Conservation (phyloP, 2,113 vertebrate genomes). For the Cinclus mexicanus region DNA sequence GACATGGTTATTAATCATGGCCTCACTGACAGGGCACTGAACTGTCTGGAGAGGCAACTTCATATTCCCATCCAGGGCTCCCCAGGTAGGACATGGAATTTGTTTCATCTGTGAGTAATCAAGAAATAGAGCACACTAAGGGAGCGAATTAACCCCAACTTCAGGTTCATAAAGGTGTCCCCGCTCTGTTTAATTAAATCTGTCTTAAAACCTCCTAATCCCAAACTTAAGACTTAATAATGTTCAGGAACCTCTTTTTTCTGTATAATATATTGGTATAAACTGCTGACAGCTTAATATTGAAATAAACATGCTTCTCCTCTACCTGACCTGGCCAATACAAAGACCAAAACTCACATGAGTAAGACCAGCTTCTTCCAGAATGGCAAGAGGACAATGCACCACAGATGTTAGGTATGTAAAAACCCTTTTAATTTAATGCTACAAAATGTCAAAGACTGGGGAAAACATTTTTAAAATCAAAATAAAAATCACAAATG, state of each 20-base stretch:
- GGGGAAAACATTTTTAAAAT: neutral
- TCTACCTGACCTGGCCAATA: neutral
- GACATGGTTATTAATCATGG: conserved; percentile 39
- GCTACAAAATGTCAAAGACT: neutral
- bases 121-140: conserved; percentile 4
- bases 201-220: conserved; percentile 73
- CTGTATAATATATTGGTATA: conserved; percentile 54
- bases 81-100: conserved; percentile 11
- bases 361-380: neutral
- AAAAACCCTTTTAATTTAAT: neutral
- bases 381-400: neutral
- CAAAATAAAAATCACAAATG: neutral
- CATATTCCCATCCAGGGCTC: neutral
- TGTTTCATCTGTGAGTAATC: conserved; percentile 54
- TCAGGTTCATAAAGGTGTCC: conserved; percentile 53
- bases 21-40: neutral
- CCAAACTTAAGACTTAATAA: conserved; percentile 69
- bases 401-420: neutral
- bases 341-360: neutral
- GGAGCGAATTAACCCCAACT: conserved; percentile 42
- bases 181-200: conserved; percentile 76
- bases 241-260: conserved; percentile 37
- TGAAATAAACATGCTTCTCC: conserved; percentile 40
- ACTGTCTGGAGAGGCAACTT: conserved; percentile 37
- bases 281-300: conserved; percentile 62